Conservation (phyloP, 64 coral and sea anemone genomes). For the Montipora capricornis region DNA sequence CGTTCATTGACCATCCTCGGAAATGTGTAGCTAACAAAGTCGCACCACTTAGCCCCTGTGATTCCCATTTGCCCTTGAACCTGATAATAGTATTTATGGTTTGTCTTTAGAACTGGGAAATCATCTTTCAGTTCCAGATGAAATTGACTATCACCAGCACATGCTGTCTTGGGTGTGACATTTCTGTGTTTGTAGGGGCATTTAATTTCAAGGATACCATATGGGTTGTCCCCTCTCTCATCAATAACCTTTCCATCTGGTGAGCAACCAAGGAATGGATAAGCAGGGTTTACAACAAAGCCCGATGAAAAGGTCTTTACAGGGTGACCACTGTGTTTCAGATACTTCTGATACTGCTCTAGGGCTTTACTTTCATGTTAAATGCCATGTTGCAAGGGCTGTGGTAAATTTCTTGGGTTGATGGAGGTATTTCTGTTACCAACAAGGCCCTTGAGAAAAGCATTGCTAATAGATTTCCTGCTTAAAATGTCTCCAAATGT, state of each 20-base stretch:
- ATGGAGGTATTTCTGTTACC: not conserved
- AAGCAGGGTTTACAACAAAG: conserved; percentile 51
- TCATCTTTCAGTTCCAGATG: conserved; percentile 14
- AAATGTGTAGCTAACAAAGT: too few relatives aligned
- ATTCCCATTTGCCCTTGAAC: too few relatives aligned
- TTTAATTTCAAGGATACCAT: conserved; percentile 58
- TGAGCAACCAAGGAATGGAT: conserved; percentile 48
- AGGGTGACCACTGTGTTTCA: conserved; percentile 27
- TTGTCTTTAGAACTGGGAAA: too few relatives aligned
- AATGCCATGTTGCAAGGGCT: conserved; percentile 46
- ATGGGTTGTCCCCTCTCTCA: conserved; percentile 25
- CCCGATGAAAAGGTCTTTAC: conserved; percentile 35
- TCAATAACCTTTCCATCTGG: conserved; percentile 46
- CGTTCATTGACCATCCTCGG: too few relatives aligned
- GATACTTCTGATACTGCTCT: conserved; percentile 9
- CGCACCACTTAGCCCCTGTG: too few relatives aligned
- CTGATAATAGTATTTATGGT: too few relatives aligned
- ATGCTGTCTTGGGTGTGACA: conserved; percentile 62
- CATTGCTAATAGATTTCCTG: not conserved
- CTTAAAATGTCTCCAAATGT: conserved; percentile 50
- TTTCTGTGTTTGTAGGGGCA: conserved; percentile 30
- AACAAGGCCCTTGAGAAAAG: conserved; percentile 48
- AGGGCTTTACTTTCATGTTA: conserved; percentile 34
- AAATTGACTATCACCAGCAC: conserved; percentile 23
- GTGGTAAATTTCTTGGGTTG: conserved; percentile 45